phyloP scores from a whole-genome alignment of 1,140 invertebrate genomes.

The Saccostrea glomerata region DNA sequence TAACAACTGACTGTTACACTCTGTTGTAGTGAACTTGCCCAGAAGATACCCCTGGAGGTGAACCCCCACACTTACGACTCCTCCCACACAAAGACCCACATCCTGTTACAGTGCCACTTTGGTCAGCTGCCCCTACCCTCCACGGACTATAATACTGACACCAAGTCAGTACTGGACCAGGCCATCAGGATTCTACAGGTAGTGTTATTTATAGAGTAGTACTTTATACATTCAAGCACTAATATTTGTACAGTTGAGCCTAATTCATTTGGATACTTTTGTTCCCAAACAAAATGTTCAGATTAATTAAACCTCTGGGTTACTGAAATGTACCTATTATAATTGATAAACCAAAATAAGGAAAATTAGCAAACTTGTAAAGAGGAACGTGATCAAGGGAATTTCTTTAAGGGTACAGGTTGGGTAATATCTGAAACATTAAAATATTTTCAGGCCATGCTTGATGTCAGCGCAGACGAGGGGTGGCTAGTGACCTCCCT shows the following conservation, averaged over 20 bases:
- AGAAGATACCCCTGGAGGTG: slow-evolving; percentile 87
- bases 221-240: too few relatives aligned
- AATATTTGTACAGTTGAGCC: too few relatives aligned
- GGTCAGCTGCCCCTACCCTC: slow-evolving; percentile 89
- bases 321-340: too few relatives aligned
- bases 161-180: slow-evolving; percentile 98
- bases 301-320: too few relatives aligned
- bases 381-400: too few relatives aligned
- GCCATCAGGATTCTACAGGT: slow-evolving; percentile 96
- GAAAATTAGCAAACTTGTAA: too few relatives aligned
- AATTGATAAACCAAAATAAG: too few relatives aligned
- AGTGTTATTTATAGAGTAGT: slow-evolving; percentile 53
- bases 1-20: too few relatives aligned
- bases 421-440: too few relatives aligned
- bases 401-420: too few relatives aligned
- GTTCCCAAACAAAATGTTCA: too few relatives aligned
- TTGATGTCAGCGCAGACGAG: slow-evolving; percentile 93
- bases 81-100: slow-evolving; percentile 94
- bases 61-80: slow-evolving; percentile 89
- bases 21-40: slow-evolving; percentile 86
- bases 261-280: too few relatives aligned
- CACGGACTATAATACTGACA: slow-evolving; percentile 96
- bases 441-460: slow-evolving; percentile 88
- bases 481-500: slow-evolving; percentile 93
- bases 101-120: slow-evolving; percentile 97